Percentiles rank a stretch among this genome's conserved stretches.
Evolutionary conservation across 1,140 invertebrate species (phyloP).

Genomic region (Micrasema minimum): DNA sequence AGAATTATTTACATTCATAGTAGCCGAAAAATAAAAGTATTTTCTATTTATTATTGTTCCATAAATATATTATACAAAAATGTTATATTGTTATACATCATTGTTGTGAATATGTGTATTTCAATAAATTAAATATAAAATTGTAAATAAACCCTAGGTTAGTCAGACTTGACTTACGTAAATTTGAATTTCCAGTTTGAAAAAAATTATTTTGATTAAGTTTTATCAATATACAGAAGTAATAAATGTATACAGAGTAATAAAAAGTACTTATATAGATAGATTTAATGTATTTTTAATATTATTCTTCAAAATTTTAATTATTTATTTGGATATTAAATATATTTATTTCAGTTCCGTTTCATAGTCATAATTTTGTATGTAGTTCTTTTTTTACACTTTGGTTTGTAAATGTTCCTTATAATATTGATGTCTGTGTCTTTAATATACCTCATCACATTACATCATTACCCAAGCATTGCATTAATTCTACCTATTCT

Average conservation of each 20-base stretch:
- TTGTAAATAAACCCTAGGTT: conserved; percentile 17
- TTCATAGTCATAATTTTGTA: no score
- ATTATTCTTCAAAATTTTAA: conserved; percentile 13
- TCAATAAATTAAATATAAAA: conserved; percentile 26
- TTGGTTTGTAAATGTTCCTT: no score
- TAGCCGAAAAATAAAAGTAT: not conserved
- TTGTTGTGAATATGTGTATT: conserved; percentile 32
- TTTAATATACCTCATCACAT: no score
- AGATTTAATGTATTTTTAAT: conserved; percentile 19
- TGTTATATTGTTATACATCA: conserved; percentile 34
- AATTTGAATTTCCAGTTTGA: conserved; percentile 22
- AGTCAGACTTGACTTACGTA: conserved; percentile 1
- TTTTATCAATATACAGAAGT: conserved; percentile 25
- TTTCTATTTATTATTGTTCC: conserved; percentile 20
- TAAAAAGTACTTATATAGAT: conserved; percentile 18
- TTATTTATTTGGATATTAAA: not conserved
- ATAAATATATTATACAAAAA: conserved; percentile 28
- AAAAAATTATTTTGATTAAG: conserved; percentile 22
- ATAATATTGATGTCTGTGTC: no score
- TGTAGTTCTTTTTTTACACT: no score
- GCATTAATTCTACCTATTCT: no score
- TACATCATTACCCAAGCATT: no score
- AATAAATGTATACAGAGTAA: conserved; percentile 30
- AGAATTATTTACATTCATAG: conserved; percentile 3
- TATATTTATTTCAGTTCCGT: no score